phyloP scores from a whole-genome alignment of 2,888 invertebrate genomes.

The Phyto melanocephala region DNA sequence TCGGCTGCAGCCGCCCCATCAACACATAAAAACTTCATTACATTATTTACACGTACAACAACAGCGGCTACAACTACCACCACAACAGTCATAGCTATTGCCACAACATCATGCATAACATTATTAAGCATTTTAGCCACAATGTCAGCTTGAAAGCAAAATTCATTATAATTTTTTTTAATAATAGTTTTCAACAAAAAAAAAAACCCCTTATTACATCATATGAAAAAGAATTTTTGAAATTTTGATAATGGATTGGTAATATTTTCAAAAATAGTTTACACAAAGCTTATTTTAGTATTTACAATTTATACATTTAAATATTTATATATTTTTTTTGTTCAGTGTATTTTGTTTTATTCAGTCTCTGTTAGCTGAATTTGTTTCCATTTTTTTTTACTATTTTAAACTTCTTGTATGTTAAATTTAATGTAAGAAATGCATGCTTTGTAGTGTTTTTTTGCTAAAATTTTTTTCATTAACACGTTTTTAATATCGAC shows the following conservation, averaged over 20 bases:
- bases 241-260: slow-evolving; percentile 35
- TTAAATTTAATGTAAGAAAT: neutral
- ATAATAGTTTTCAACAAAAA: slow-evolving; percentile 5
- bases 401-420: slow-evolving; percentile 64
- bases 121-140: slow-evolving; percentile 76
- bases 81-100: slow-evolving; percentile 74
- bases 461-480: neutral
- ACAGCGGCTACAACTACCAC: slow-evolving; percentile 70
- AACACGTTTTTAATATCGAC: neutral
- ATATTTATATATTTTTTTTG: slow-evolving; percentile 37
- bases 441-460: neutral
- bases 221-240: neutral
- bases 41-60: slow-evolving; percentile 70
- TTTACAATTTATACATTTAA: slow-evolving; percentile 9
- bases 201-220: neutral
- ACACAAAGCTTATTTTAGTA: slow-evolving; percentile 22
- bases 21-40: slow-evolving; percentile 64
- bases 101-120: slow-evolving; percentile 77
- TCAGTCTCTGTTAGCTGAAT: slow-evolving; percentile 65
- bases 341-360: slow-evolving; percentile 64
- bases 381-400: slow-evolving; percentile 69
- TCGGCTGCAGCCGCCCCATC: slow-evolving; percentile 70
- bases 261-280: slow-evolving; percentile 61
- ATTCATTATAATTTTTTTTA: neutral
- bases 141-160: slow-evolving; percentile 74